Evolutionary conservation across 2,888 invertebrate genomes (phyloP), one percentile per base, ranked within the genome.

Genomic region (Stegophylla sp.): DNA sequence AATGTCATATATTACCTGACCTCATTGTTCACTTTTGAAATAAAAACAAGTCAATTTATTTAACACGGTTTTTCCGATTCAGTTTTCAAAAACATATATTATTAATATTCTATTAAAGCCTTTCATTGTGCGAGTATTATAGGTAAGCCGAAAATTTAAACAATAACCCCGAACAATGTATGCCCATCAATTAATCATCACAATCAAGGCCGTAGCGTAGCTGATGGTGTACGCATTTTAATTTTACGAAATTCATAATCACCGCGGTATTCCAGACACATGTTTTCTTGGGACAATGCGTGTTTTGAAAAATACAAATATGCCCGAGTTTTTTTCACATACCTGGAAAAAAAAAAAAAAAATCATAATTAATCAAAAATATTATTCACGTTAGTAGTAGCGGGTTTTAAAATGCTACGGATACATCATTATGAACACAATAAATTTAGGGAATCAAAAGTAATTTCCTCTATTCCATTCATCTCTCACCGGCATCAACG

Each of bases 31-130:
- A 7, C 17, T 59, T 66, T 76, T 76, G 64, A 41, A 63, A 66
- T 76, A 76, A 53, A 76, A 53, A 76, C 66, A 34, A 13, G 41
- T 66, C 64, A 26, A 76, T 66, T 53, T 53, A 26, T 66, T 64
- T 26, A 53, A 53, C 41, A 26, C 15, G 34, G 26, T 53, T 53
- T 66, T 20, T 64, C 17, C 15, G 23, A 53, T 76, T 76, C 0
- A 15, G 13, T 53, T 64, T 26, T 53, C 17, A 7, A 64, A n/a
- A 48, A 74, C 41, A 34, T 48, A 20, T 74, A n/a, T n/a, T n/a
- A n/a, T n/a, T n/a, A n/a, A n/a, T 73, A 74, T 53, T 76, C 75
- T 26, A 66, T 23, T 53, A n/a, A 12, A 53, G 64, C 26, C 66
- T 76, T 76, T 56, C 53, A 66, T 64, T 15, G 23, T 26, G 20